Evolutionary conservation across 2,888 invertebrate genomes (phyloP), one percentile per base, ranked within the genome.

Genomic region (Theretra japonica): DNA sequence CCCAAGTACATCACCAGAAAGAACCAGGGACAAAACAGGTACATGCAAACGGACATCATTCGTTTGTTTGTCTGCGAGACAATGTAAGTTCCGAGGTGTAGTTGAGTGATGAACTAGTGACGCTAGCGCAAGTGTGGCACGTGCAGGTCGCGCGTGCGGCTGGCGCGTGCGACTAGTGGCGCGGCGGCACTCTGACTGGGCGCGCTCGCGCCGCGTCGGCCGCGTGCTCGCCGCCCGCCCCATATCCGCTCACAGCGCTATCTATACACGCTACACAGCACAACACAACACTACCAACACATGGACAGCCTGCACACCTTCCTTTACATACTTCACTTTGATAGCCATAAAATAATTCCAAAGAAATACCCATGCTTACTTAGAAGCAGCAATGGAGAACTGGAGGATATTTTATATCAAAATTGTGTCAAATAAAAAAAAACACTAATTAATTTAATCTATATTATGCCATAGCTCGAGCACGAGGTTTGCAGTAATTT

Each of bases 21-120:
- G 86, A 96, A 93, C 96, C 96, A 96, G 85, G 96, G 96, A 83
- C 95, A 96, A 83, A 96, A 94, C 85, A 96, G 94, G 89, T 96
- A 95, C 92, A 96, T 94, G 87, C 96, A 96, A 87, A 96, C 93
- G 81, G 94, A 91, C 94, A 95, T 95, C 83, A 85, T 93, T 84
- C 80, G 79, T 79, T 76, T 82, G 79, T 83, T 83, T 80, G 75
- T 79, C 72, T 78, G 76, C 73, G 75, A 80, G 72, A 80, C 76
- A 81, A 75, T 80, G 82, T 78, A 75, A 76, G 79, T 86, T 80
- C 75, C 77, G 83, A 82, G 79, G 80, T 79, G 81, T 80, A 81
- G 87, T 92, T 87, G 86, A 86, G 91, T 92, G 88, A 92, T 88
- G 87, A 87, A 84, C 75, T 81, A 79, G 87, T 88, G 85, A 85